Evolutionary conservation across 2,888 invertebrate genomes (phyloP).

Genomic region (Synergus umbraculus): DNA sequence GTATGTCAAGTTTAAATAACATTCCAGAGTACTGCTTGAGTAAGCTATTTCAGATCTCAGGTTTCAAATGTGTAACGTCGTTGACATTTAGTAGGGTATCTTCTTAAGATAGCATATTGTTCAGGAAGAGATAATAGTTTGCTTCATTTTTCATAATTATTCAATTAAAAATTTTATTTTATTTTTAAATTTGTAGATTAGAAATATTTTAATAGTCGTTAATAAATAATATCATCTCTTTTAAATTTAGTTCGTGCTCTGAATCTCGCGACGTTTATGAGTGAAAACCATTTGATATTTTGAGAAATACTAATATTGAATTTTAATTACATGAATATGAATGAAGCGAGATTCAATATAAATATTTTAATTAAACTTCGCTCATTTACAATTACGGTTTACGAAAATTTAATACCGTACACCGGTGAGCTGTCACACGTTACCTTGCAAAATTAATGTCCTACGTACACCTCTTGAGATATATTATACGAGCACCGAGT

Average conservation of each 20-base stretch:
- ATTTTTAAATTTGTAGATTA: no score
- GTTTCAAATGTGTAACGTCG: conserved; percentile 24
- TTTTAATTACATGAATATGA: not conserved
- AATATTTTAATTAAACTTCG: not conserved
- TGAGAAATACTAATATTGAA: not conserved
- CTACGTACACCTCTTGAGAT: conserved; percentile 41
- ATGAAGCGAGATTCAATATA: not conserved
- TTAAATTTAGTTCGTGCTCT: no score
- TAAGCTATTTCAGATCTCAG: conserved; percentile 32
- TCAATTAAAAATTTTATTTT: not conserved
- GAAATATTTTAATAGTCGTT: no score
- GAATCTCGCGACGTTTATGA: not conserved
- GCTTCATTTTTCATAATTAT: not conserved
- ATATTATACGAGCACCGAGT: conserved; percentile 45
- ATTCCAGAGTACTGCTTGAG: conserved; percentile 31
- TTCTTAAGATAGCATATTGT: not conserved
- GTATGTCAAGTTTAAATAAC: conserved; percentile 35
- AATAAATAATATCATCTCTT: no score
- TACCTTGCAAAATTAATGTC: conserved; percentile 44
- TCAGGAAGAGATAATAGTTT: not conserved
- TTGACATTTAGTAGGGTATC: conserved; percentile 16
- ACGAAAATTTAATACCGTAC: conserved; percentile 41
- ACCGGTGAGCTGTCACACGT: conserved; percentile 36
- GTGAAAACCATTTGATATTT: not conserved
- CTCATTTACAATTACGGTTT: conserved; percentile 6